Conservation (phyloP, 2,888 invertebrate species). For the Scaptodrosophila latifasciaeformis region DNA sequence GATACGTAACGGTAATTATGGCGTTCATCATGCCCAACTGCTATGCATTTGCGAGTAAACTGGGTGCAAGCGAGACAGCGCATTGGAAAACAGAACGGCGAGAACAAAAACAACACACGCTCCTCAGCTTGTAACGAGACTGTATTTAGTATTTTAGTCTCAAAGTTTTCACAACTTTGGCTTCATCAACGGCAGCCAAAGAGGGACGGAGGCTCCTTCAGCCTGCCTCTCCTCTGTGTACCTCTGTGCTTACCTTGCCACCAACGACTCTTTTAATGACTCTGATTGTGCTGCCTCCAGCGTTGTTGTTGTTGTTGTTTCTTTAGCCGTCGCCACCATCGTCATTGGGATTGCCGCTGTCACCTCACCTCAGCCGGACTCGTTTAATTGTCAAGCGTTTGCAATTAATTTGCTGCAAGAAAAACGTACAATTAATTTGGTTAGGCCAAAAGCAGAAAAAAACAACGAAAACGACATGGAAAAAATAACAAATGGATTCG, state of each 20-base stretch:
- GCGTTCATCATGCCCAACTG: slow-evolving; percentile 70
- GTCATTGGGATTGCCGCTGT: background rate
- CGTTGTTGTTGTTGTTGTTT: slow-evolving; percentile 5
- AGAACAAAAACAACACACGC: slow-evolving; percentile 33
- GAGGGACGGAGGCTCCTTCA: background rate
- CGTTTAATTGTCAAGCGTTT: slow-evolving; percentile 63
- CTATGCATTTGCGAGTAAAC: slow-evolving; percentile 12
- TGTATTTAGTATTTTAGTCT: slow-evolving; percentile 71
- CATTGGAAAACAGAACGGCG: slow-evolving; percentile 6
- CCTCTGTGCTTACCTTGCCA: background rate
- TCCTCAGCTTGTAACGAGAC: slow-evolving; percentile 70
- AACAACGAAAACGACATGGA: slow-evolving; percentile 1
- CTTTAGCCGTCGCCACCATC: background rate
- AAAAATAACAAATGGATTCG: background rate
- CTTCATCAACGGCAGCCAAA: background rate
- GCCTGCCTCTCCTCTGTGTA: background rate
- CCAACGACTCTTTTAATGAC: background rate
- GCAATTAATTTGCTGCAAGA: slow-evolving; percentile 65
- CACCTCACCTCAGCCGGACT: slow-evolving; percentile 23
- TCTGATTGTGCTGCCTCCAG: slow-evolving; percentile 3
- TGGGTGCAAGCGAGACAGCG: slow-evolving; percentile 40
- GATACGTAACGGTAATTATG: slow-evolving; percentile 74
- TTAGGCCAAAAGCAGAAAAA: slow-evolving; percentile 1
- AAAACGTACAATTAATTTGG: slow-evolving; percentile 62
- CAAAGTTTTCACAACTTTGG: slow-evolving; percentile 57